Percentiles rank a stretch among this genome's conserved stretches.
Conservation (phyloP, 2,888 invertebrate genomes). For the Meloe dianella region DNA sequence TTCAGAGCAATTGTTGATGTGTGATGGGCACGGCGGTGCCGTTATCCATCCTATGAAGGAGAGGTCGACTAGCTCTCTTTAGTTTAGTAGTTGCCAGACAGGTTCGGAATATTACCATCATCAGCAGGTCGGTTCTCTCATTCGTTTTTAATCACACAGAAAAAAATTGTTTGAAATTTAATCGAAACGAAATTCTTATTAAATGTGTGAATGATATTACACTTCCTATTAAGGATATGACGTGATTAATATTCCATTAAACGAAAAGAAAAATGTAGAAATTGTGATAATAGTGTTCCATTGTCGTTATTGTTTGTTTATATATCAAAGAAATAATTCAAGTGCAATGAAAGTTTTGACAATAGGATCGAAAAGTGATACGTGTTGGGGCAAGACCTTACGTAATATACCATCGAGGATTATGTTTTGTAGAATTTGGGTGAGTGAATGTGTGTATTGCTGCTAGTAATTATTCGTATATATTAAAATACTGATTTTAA, state of each 20-base stretch:
- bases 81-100: conserved; percentile 44
- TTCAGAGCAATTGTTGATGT: conserved; percentile 36
- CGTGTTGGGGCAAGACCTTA: conserved; percentile 42
- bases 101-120: conserved; percentile 38
- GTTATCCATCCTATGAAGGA: conserved; percentile 40
- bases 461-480: not conserved
- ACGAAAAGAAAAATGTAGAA: not conserved
- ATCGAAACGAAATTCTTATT: conserved; percentile 23
- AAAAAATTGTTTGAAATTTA: not conserved
- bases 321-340: not conserved
- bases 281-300: conserved; percentile 1
- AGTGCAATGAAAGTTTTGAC: conserved; percentile 41
- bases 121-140: conserved; percentile 24
- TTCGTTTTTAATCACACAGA: not conserved
- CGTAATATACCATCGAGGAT: conserved; percentile 44
- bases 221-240: conserved; percentile 31
- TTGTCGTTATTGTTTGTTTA: conserved; percentile 15
- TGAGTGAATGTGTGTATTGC: too few relatives aligned
- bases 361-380: conserved; percentile 37
- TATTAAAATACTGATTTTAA: not conserved
- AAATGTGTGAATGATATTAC: conserved; percentile 23
- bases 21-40: conserved; percentile 37
- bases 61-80: conserved; percentile 8
- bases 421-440: conserved; percentile 53
- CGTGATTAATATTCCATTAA: not conserved